These are phyloP conservation scores for Balearica regulorum DNA, from an alignment of 2,797 vertebrate genomes.

Conservation along the genomic window DNA sequence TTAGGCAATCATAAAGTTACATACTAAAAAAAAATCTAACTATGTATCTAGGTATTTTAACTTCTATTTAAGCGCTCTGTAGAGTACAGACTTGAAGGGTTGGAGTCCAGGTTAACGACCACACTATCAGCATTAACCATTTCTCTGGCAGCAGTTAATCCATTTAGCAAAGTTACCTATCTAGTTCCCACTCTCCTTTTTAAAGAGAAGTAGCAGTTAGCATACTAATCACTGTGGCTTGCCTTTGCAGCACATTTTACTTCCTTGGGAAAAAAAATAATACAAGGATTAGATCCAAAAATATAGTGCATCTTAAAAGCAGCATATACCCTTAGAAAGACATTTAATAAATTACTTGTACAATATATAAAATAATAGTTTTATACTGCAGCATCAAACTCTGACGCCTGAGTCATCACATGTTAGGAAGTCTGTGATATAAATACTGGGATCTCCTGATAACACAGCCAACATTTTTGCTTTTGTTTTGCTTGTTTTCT, in stretches of 20 bases:
- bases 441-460: constrained; percentile 65
- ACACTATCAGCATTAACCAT: constrained; percentile 10
- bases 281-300: constrained; percentile 77
- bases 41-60: constrained; percentile 10
- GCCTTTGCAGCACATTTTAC: constrained; percentile 64
- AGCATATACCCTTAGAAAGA: constrained; percentile 80
- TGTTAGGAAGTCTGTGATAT: constrained; percentile 61
- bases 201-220: constrained; percentile 65
- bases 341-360: constrained; percentile 79
- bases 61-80: constrained; percentile 25
- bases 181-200: constrained; percentile 59
- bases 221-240: constrained; percentile 67
- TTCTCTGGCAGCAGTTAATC: constrained; percentile 41
- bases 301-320: constrained; percentile 80
- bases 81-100: constrained; percentile 16
- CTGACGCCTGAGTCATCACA: constrained; percentile 74
- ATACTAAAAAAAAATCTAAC: constrained; percentile 22
- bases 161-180: constrained; percentile 14
- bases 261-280: constrained; percentile 75
- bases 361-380: constrained; percentile 74
- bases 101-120: constrained; percentile 28
- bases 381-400: constrained; percentile 76
- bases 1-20: constrained; percentile 18
- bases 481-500: constrained; percentile 40
- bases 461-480: constrained; percentile 47